Conservation (phyloP, 2,888 invertebrate species). For the Zygaena filipendulae region DNA sequence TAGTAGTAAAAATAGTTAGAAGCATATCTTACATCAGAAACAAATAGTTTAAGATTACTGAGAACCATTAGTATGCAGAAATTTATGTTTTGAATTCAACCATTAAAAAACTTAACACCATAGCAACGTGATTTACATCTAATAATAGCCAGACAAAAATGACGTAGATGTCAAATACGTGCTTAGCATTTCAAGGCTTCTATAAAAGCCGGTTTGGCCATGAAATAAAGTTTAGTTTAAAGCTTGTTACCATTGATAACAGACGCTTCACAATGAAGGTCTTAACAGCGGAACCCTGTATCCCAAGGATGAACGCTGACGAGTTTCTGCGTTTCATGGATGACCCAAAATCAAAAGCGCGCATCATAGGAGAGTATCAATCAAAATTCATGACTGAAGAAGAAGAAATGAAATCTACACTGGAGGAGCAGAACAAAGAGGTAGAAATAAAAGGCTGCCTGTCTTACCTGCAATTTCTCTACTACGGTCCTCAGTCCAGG, state of each 20-base stretch:
- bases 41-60: constrained; percentile 5
- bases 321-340: constrained; percentile 2
- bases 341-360: constrained; percentile 5
- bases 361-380: constrained; percentile 4
- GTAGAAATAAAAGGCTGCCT: constrained; percentile 3
- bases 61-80: constrained; percentile 2
- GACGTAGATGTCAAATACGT: constrained; percentile 4
- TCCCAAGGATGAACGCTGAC: constrained; percentile 5
- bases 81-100: constrained; percentile 3
- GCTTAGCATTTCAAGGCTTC: constrained; percentile 3
- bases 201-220: constrained; percentile 4
- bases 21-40: too few relatives aligned
- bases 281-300: constrained; percentile 3
- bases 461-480: constrained; percentile 6
- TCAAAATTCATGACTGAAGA: neutral
- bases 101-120: constrained; percentile 5
- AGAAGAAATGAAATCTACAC: constrained; percentile 2
- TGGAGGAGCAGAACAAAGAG: constrained; percentile 4
- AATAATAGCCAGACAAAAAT: constrained; percentile 2
- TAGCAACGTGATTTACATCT: constrained; percentile 4
- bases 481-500: constrained; percentile 4
- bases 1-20: constrained; percentile 4
- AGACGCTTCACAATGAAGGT: constrained; percentile 2
- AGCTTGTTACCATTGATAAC: constrained; percentile 2
- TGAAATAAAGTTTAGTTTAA: constrained; percentile 4